These are phyloP conservation scores for Apaloderma vittatum DNA, from an alignment of 2,113 vertebrate species.

Conservation along the genomic window DNA sequence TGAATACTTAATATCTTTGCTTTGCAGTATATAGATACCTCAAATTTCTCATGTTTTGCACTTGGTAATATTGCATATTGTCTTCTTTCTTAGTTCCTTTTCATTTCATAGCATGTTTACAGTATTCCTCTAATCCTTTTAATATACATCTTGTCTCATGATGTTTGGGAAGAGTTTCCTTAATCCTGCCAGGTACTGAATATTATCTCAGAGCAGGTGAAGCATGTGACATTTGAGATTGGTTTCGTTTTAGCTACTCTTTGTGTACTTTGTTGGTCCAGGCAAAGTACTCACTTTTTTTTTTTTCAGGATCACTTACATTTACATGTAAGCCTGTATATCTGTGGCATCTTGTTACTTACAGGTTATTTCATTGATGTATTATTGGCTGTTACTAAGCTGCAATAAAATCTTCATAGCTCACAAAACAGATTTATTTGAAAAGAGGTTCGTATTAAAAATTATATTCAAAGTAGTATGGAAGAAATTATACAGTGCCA, in stretches of 20 bases:
- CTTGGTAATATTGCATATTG: not conserved
- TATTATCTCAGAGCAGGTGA: not conserved
- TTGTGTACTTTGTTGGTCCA: not conserved
- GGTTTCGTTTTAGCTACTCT: not conserved
- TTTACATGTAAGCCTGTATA: not conserved
- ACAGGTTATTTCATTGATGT: not conserved
- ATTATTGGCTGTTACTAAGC: not conserved
- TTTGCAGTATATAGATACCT: not conserved
- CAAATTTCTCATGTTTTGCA: not conserved
- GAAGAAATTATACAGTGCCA: not conserved
- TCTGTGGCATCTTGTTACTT: not conserved
- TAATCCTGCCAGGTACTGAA: not conserved
- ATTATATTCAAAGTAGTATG: not conserved
- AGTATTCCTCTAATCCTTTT: not conserved
- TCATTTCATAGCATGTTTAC: not conserved
- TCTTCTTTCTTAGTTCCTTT: not conserved
- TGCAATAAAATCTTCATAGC: not conserved
- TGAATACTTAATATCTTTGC: not conserved
- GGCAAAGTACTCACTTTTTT: accelerated
- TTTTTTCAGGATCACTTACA: not conserved
- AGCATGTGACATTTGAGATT: not conserved
- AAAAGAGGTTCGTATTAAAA: not conserved
- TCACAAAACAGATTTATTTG: not conserved
- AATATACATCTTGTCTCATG: not conserved
- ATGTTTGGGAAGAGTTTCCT: not conserved